Evolutionary conservation across 2,113 vertebrate genomes (phyloP).

Genomic region (Platysteira castanea): DNA sequence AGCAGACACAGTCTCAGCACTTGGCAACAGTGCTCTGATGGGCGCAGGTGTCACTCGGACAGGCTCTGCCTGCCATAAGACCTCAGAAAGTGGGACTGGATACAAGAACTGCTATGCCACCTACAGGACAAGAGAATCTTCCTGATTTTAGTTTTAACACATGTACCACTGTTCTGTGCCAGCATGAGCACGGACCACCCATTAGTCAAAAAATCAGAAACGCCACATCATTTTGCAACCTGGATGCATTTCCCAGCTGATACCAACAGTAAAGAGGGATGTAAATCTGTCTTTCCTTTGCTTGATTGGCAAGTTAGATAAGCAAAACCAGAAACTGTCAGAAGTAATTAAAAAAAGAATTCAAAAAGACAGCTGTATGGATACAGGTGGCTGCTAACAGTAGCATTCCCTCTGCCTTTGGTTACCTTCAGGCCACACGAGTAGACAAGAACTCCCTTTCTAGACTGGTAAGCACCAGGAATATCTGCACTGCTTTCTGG

Average conservation of each 20-base stretch:
- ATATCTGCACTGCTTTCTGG: background rate
- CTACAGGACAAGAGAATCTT: background rate
- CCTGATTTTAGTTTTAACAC: background rate
- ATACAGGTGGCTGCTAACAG: background rate
- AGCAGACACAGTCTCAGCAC: background rate
- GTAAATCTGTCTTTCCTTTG: background rate
- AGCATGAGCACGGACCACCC: background rate
- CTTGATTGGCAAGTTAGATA: background rate
- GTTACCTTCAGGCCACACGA: background rate
- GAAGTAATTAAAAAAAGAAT: background rate
- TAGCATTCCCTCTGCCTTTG: background rate
- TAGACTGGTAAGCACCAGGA: background rate
- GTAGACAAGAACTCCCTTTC: background rate
- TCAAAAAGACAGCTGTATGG: background rate
- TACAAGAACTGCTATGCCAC: background rate
- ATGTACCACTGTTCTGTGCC: fast-evolving
- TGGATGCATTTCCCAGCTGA: background rate
- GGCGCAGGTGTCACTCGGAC: background rate
- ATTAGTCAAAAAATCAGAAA: background rate
- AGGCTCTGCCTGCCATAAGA: background rate
- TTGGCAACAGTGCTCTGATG: background rate
- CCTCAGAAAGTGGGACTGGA: background rate
- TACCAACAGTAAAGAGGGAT: background rate
- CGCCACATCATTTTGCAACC: background rate
- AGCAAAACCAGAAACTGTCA: background rate